phyloP scores from a whole-genome alignment of 2,888 invertebrate genomes.

The Amblyjoppa fuscipennis region DNA sequence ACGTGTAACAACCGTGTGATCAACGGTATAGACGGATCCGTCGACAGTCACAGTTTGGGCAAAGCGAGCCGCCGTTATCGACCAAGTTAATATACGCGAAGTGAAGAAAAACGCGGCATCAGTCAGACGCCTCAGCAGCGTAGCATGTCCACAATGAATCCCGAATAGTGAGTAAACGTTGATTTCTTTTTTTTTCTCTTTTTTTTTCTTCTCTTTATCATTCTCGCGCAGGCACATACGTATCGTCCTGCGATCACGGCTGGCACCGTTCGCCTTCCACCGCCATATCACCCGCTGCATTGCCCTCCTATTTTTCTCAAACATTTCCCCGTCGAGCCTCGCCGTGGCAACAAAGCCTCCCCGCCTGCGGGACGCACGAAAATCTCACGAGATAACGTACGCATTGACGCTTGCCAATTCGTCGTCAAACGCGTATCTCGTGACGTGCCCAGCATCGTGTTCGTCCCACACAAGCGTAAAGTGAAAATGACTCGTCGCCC shows the following conservation, averaged over 20 bases:
- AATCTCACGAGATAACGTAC: slow-evolving; percentile 41
- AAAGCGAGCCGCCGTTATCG: slow-evolving; percentile 5
- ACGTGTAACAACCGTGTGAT: slow-evolving; percentile 48
- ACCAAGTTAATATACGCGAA: slow-evolving; percentile 18
- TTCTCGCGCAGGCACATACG: slow-evolving; percentile 63
- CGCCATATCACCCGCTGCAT: slow-evolving; percentile 26
- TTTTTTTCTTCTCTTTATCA: slow-evolving; percentile 65
- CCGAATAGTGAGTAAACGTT: slow-evolving; percentile 85
- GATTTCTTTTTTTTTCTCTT: slow-evolving; percentile 48
- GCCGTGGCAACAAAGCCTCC: slow-evolving; percentile 62
- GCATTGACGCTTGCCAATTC: background rate
- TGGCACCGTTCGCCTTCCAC: slow-evolving; percentile 39
- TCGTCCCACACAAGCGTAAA: slow-evolving; percentile 4
- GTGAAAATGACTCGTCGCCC: slow-evolving; percentile 56
- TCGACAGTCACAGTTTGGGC: background rate
- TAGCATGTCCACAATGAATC: slow-evolving; percentile 86
- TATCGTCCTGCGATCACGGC: slow-evolving; percentile 72
- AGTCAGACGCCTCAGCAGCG: slow-evolving; percentile 72
- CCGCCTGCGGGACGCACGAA: slow-evolving; percentile 41
- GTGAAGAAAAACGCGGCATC: slow-evolving; percentile 20
- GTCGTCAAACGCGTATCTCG: slow-evolving; percentile 48
- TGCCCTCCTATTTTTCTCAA: background rate
- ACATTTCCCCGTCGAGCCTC: slow-evolving; percentile 16
- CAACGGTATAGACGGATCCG: slow-evolving; percentile 17
- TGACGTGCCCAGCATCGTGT: slow-evolving; percentile 57